These are phyloP conservation scores for Amblyopsis rosae DNA, from an alignment of 2,113 vertebrate species.

Conservation along the genomic window DNA sequence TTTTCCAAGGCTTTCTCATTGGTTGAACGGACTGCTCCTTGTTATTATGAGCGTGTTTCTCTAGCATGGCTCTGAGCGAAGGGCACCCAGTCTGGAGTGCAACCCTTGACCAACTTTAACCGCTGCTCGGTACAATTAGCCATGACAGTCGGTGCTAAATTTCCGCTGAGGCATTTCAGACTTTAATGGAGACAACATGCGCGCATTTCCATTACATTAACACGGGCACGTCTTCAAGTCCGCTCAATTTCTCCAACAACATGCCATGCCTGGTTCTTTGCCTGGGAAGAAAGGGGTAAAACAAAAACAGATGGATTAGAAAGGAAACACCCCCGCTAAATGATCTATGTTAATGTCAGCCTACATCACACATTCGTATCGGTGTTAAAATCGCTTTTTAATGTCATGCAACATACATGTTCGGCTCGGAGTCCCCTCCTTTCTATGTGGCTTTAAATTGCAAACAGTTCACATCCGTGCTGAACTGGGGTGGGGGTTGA, in stretches of 20 bases:
- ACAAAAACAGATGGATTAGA: constrained; percentile 30
- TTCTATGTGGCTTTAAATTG: constrained; percentile 71
- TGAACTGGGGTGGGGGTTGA: constrained; percentile 21
- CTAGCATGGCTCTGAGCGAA: constrained; percentile 66
- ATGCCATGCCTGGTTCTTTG: constrained; percentile 32
- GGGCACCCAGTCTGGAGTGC: constrained; percentile 46
- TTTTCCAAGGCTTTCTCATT: constrained; percentile 69
- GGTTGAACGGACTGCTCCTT: constrained; percentile 58
- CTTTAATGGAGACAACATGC: constrained; percentile 35
- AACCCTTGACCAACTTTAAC: constrained; percentile 54
- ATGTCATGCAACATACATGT: constrained; percentile 41
- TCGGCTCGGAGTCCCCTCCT: constrained; percentile 61
- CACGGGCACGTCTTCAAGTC: constrained; percentile 34
- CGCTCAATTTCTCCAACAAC: constrained; percentile 57
- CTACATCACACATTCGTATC: not conserved
- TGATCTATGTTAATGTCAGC: not conserved
- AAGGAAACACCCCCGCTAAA: constrained; percentile 6
- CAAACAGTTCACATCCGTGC: constrained; percentile 70
- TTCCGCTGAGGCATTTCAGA: constrained; percentile 66
- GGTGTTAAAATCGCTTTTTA: not conserved
- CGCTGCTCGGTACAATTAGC: constrained; percentile 57
- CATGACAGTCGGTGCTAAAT: constrained; percentile 45
- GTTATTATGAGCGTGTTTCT: constrained; percentile 50
- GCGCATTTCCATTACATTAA: constrained; percentile 69
- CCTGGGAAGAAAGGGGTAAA: constrained; percentile 55